A percentile compares a stretch with the other conserved stretches of the same genome.
Evolutionary conservation across 2,113 vertebrate species (phyloP).

Genomic region (Dicrurus megarhynchus): DNA sequence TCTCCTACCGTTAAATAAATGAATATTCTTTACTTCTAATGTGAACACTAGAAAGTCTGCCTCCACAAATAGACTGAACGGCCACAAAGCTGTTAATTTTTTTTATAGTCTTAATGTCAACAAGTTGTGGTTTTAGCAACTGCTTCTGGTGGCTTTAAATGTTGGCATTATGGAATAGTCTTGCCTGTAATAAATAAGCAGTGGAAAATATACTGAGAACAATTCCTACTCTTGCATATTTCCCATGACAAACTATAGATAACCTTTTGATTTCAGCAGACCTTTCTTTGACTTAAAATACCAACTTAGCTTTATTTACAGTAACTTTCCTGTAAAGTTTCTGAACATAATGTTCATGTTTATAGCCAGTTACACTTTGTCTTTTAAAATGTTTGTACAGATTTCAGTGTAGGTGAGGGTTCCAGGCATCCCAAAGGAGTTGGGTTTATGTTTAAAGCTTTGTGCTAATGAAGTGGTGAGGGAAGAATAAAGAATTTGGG

Average conservation of each 20-base stretch:
- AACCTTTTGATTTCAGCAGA: background rate
- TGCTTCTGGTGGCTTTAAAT: background rate
- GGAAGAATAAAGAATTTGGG: background rate
- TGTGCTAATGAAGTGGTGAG: background rate
- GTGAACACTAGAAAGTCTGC: background rate
- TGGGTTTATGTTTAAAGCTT: background rate
- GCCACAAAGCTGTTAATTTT: background rate
- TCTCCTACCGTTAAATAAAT: background rate
- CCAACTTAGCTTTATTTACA: background rate
- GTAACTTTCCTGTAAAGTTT: background rate
- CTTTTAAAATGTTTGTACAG: background rate
- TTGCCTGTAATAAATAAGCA: background rate
- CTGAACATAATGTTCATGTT: background rate
- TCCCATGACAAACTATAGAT: background rate
- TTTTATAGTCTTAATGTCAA: background rate
- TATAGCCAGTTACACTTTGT: background rate
- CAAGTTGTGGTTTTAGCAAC: background rate
- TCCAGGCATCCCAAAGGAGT: background rate
- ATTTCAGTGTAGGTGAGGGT: background rate
- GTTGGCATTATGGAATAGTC: rapidly evolving
- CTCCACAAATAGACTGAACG: background rate
- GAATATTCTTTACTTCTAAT: background rate
- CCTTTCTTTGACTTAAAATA: background rate
- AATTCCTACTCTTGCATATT: background rate
- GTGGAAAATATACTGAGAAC: background rate